Percentiles rank a stretch among this genome's conserved stretches.
phyloP scores from a whole-genome alignment of 1,140 invertebrate species.

The Anastrepha ludens region DNA sequence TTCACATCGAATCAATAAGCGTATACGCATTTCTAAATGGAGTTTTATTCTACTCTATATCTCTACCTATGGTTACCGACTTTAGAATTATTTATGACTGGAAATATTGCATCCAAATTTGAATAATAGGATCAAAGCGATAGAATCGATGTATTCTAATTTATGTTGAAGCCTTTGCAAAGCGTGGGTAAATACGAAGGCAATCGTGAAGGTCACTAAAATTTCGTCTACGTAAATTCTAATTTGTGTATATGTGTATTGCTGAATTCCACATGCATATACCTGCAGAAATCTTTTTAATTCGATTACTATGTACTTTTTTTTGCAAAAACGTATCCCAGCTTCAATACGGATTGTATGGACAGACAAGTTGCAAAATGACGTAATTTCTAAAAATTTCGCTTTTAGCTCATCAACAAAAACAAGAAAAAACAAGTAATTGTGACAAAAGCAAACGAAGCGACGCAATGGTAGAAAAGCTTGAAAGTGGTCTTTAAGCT shows the following conservation, averaged over 20 bases:
- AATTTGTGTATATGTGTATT: not conserved
- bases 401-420: conserved; percentile 8
- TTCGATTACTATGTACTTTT: not conserved
- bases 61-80: too few relatives aligned
- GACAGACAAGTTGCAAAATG: conserved; percentile 35
- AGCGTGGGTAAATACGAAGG: too few relatives aligned
- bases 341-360: not conserved
- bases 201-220: too few relatives aligned
- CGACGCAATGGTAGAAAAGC: not conserved
- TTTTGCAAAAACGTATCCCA: not conserved
- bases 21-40: too few relatives aligned
- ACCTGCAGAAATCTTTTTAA: conserved; percentile 21
- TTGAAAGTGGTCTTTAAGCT: conserved; percentile 14
- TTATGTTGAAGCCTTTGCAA: too few relatives aligned
- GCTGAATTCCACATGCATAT: not conserved
- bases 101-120: too few relatives aligned
- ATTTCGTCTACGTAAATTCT: not conserved
- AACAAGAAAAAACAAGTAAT: not conserved
- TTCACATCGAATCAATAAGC: too few relatives aligned
- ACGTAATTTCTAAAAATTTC: conserved; percentile 52
- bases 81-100: too few relatives aligned
- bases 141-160: too few relatives aligned
- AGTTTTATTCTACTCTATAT: too few relatives aligned
- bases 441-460: not conserved
- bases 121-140: too few relatives aligned